Base-by-base conservation (phyloP, 1,140 invertebrate genomes). In the Bombus waltoni region DNA sequence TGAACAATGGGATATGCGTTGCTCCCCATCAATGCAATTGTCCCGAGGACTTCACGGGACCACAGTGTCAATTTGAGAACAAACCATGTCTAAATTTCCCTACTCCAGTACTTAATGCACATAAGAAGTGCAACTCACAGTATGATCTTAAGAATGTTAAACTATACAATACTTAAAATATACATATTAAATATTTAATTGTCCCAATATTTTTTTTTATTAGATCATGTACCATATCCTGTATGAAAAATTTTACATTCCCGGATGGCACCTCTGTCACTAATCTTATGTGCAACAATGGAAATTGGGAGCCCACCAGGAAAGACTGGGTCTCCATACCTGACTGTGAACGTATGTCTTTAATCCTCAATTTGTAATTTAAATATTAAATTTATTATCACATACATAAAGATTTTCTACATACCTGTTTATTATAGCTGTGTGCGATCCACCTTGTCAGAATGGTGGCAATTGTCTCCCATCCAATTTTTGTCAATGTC, bases 401-500 rank as follows among this genome's bases (percentile, higher is more conserved):
- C n/a, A 40, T 38, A 72, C 28, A 28, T 59, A 44, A 38, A 25
- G 32, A 78, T 18, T 28, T 35, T 53, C 18, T 28, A 62, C 25
- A 57, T 10, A 18, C 72, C 6, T 71, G n/a, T 32, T 85, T 9
- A 28, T 47, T 94, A 44, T 87, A 97, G 97, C 97, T 2, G 96
- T 96, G 42, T 98, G 98, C 89, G 91, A 96, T 77, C 98, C 97
- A 3, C 95, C 96, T 0, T 98, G 98, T 91, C 84, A 96, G 80
- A 98, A 98, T 91, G 97, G 97, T 13, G 98, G 98, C 0, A 96
- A 96, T 70, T 98, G 98, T 94, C 94, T 98, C 1, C 96, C 97
- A 1, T 95, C 96, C 18, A 97, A 98, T 93, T 94, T 96, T 3
- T 98, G 98, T 81, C 96, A 97, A 86, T 98, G 98, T 91, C 96